Percentiles rank a stretch among this genome's conserved stretches.
Conservation (phyloP, 2,888 invertebrate species). For the Cerastis rubricosa region DNA sequence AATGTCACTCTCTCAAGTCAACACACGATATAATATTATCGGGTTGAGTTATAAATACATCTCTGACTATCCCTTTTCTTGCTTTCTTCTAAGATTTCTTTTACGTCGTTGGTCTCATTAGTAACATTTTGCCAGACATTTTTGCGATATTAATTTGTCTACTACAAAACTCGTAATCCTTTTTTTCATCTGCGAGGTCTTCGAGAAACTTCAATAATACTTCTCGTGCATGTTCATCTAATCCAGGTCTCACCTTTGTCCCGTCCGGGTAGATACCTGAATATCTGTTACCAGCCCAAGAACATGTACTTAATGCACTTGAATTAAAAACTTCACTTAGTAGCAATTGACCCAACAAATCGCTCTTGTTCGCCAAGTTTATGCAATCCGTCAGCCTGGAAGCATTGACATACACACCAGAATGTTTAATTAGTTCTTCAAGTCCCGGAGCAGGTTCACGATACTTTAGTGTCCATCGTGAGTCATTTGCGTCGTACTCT, state of each 20-base stretch:
- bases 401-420: conserved; percentile 11
- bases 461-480: no score
- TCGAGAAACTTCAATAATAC: not conserved
- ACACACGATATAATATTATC: no score
- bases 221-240: not conserved
- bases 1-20: no score
- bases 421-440: not conserved
- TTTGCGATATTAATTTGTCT: no score
- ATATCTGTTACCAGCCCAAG: not conserved
- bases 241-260: not conserved
- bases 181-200: no score
- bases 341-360: not conserved
- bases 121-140: not conserved
- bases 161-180: no score
- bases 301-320: conserved; percentile 11
- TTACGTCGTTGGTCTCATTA: not conserved
- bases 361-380: no score
- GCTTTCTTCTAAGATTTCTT: not conserved
- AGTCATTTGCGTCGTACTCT: not conserved
- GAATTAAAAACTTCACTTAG: not conserved
- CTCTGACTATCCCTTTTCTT: no score
- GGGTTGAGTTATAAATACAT: no score
- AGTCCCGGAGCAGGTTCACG: no score
- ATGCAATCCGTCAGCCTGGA: not conserved
- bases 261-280: not conserved